phyloP scores from a whole-genome alignment of 2,797 vertebrate species.

The Tenualosa thibaudeaui region DNA sequence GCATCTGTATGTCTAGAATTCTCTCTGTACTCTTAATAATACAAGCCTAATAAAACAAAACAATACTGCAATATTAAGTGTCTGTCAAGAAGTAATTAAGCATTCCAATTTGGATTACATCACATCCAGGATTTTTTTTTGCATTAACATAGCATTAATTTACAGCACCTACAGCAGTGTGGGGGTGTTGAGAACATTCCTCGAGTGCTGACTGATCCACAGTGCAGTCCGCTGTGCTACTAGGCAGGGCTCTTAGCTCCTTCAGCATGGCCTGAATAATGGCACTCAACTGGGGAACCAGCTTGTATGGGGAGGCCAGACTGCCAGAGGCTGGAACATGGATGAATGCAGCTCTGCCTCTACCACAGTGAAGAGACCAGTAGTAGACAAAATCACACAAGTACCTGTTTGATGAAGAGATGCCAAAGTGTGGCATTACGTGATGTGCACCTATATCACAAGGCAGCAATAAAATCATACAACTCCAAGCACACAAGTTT shows the following conservation, averaged over 20 bases:
- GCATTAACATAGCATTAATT: background rate
- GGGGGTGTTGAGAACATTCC: background rate
- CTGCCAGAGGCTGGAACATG: slow-evolving; percentile 73
- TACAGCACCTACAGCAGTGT: background rate
- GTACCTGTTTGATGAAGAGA: slow-evolving; percentile 65
- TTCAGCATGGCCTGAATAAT: slow-evolving; percentile 64
- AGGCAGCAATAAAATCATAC: background rate
- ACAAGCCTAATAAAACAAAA: too few relatives aligned
- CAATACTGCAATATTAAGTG: too few relatives aligned
- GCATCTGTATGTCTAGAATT: too few relatives aligned
- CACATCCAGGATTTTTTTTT: too few relatives aligned
- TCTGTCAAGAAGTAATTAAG: too few relatives aligned
- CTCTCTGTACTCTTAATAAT: too few relatives aligned
- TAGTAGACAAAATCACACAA: slow-evolving; percentile 84
- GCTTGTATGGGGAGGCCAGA: slow-evolving; percentile 58
- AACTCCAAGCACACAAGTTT: background rate
- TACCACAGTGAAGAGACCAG: slow-evolving; percentile 73
- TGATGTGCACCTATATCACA: background rate
- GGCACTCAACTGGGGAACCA: slow-evolving; percentile 73
- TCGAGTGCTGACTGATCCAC: background rate
- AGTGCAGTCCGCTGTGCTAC: background rate
- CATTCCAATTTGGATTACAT: too few relatives aligned
- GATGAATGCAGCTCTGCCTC: slow-evolving; percentile 74
- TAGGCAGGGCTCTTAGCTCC: slow-evolving; percentile 52
- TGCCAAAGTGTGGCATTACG: background rate